A percentile compares a stretch with the other conserved stretches of the same genome.
phyloP scores from a whole-genome alignment of 2,797 vertebrate species.

The Squalus acanthias region DNA sequence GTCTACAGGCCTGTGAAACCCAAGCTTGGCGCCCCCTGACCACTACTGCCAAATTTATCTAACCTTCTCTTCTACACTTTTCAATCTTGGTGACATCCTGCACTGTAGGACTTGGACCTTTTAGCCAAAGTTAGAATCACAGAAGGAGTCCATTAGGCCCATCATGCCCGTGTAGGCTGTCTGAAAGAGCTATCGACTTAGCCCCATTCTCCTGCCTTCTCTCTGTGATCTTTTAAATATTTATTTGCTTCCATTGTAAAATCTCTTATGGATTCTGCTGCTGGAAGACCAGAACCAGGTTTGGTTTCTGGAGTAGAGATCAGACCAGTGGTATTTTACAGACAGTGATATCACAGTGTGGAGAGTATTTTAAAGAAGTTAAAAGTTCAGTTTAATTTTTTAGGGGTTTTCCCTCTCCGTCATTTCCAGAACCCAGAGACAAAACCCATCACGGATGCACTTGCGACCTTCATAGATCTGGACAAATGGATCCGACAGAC shows the following conservation, averaged over 20 bases:
- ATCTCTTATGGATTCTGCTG: background rate
- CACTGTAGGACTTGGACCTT: background rate
- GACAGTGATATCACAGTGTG: background rate
- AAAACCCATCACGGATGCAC: background rate
- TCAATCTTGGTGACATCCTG: background rate
- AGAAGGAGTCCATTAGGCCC: background rate
- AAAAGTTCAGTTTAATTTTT: background rate
- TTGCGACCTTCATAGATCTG: constrained; percentile 49
- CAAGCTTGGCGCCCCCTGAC: background rate
- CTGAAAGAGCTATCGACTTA: too few species aligned
- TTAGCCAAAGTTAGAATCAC: background rate
- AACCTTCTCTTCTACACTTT: background rate
- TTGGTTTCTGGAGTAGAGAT: too few species aligned
- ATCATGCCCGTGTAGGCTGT: background rate
- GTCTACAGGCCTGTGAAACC: background rate
- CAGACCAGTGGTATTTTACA: background rate
- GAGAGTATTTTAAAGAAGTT: background rate
- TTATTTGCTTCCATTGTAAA: background rate
- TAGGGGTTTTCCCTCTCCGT: background rate
- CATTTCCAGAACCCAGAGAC: constrained; percentile 38
- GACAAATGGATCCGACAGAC: constrained; percentile 54
- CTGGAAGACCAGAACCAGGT: too few species aligned
- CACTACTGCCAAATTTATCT: background rate
- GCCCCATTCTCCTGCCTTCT: background rate
- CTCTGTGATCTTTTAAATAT: background rate